phyloP scores from a whole-genome alignment of 2,888 invertebrate species.

The Sarcophaga caerulescens region DNA sequence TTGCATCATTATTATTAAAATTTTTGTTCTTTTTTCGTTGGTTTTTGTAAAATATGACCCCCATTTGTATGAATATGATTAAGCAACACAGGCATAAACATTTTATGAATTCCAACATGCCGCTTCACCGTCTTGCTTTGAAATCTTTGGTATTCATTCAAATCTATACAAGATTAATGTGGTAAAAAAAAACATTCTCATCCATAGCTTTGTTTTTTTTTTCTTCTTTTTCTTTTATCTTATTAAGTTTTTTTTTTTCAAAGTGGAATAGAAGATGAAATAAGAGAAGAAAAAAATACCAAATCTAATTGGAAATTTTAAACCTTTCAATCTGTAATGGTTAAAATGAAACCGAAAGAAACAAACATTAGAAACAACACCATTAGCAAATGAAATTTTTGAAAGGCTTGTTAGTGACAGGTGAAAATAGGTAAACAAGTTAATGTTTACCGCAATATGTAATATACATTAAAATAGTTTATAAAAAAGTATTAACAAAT shows the following conservation, averaged over 20 bases:
- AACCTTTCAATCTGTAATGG: conserved; percentile 25
- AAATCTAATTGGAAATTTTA: conserved; percentile 51
- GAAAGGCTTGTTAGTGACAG: neutral
- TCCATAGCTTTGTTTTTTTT: conserved; percentile 11
- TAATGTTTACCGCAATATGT: too few relatives aligned
- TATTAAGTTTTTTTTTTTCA: neutral
- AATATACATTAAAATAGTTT: too few relatives aligned
- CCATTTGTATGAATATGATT: conserved; percentile 49
- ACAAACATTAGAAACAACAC: conserved; percentile 3
- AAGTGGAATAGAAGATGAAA: neutral
- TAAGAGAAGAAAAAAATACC: neutral
- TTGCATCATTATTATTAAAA: neutral
- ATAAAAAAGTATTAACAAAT: too few relatives aligned
- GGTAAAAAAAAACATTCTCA: conserved; percentile 40
- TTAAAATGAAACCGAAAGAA: neutral
- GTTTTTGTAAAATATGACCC: conserved; percentile 38
- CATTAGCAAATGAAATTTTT: neutral
- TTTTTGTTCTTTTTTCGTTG: neutral
- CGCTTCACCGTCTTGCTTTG: neutral
- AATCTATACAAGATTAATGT: conserved; percentile 49
- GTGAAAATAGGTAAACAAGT: too few relatives aligned
- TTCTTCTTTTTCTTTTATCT: conserved; percentile 11
- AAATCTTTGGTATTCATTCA: conserved; percentile 18
- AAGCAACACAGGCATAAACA: conserved; percentile 24
- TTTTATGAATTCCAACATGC: neutral